Evolutionary conservation across 2,888 invertebrate species (phyloP), one percentile per base, ranked within the genome.

Genomic region (Lottia gigantea): DNA sequence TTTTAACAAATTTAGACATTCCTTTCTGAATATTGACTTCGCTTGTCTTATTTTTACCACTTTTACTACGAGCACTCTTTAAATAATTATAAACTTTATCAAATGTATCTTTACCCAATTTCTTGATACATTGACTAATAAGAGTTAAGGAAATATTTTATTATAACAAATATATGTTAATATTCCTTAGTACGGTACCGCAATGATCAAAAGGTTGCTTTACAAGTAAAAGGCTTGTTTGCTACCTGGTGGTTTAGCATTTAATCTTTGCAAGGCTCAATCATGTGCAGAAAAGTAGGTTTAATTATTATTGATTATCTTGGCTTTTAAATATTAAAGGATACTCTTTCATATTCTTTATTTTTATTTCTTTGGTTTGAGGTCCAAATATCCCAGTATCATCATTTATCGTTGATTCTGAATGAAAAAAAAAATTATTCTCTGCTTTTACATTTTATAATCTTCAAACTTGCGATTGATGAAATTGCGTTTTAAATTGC

Each of bases 341-440:
- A 83, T 85, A 88, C 87, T 73, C 69, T 80, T 81, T 78, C 19
- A 88, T 79, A 72, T 86, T 87, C 73, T 77, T 83, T 16, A 88
- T 87, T 75, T 86, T 88, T n/a, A 77, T 78, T 45, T 83, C 84
- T 74, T 85, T 80, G 6, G 83, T 85, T 46, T 78, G 81, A 25
- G 87, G 87, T 15, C 88, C 88, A 81, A 82, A 88, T 8, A 86
- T 87, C 31, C 87, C 87, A 8, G 82, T 86, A 76, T 86, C 87
- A 47, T 79, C 80, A 46, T 87, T 70, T 3, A 84, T 82, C 46
- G 80, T 25, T 1, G 83, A 83, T 8, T 78, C 75, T 67, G 82
- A 83, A n/a, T n/a, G n/a, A 84, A 77, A 31, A 76, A 77, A 67
- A 63, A 64, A 11, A 64, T 31, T 31, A 31, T 4, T 31, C 6